Percentiles rank a stretch among this genome's conserved stretches.
These are phyloP conservation scores for Dryomyza anilis DNA, from an alignment of 2,888 invertebrate genomes.

Conservation along the genomic window DNA sequence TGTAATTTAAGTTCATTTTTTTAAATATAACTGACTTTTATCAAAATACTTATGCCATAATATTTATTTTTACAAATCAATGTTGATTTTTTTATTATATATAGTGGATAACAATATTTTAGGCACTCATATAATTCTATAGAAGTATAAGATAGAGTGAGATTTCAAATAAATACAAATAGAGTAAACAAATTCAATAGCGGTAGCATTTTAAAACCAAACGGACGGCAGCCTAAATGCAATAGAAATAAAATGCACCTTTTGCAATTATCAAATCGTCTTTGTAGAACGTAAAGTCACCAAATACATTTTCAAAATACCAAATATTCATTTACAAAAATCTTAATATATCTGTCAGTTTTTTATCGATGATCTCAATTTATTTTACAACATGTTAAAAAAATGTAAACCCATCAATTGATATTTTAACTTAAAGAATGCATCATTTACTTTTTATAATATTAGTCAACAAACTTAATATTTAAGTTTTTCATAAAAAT, in stretches of 20 bases:
- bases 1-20: not conserved
- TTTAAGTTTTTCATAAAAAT: too few relatives aligned
- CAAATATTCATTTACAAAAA: too few relatives aligned
- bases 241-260: constrained; percentile 4
- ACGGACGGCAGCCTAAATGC: constrained; percentile 22
- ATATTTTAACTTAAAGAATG: too few relatives aligned
- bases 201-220: not conserved
- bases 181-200: not conserved
- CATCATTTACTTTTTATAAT: too few relatives aligned
- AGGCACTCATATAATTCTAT: constrained; percentile 16
- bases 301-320: too few relatives aligned
- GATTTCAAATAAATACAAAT: constrained; percentile 2
- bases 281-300: not conserved
- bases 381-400: too few relatives aligned
- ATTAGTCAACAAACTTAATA: too few relatives aligned
- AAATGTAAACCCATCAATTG: too few relatives aligned
- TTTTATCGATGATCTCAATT: too few relatives aligned
- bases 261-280: not conserved
- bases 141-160: not conserved
- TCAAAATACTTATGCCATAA: constrained; percentile 2
- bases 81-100: not conserved
- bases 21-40: constrained; percentile 2
- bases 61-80: not conserved
- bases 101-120: not conserved
- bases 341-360: too few relatives aligned